phyloP scores from a whole-genome alignment of 2,888 invertebrate species.

The Drosophila barbarae region DNA sequence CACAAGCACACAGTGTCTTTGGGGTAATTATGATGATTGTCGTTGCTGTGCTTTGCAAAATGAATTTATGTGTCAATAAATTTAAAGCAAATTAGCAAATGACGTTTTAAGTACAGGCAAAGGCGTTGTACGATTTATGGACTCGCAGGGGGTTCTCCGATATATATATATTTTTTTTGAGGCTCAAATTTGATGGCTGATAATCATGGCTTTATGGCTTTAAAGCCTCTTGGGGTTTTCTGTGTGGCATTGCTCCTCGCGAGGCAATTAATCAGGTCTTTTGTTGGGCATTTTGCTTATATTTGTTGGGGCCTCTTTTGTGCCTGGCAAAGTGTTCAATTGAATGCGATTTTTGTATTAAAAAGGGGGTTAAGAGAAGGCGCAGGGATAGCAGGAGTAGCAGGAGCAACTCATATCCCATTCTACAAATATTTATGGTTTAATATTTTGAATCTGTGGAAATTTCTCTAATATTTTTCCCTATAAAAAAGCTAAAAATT shows the following conservation, averaged over 20 bases:
- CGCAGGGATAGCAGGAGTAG: background rate
- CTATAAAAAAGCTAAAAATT: background rate
- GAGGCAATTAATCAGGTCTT: constrained; percentile 59
- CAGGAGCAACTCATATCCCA: background rate
- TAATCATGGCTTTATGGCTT: background rate
- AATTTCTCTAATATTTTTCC: too few species aligned
- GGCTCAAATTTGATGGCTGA: constrained; percentile 17
- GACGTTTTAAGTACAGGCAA: constrained; percentile 64
- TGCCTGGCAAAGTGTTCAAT: constrained; percentile 42
- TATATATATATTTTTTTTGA: constrained; percentile 29
- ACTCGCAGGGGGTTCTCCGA: constrained; percentile 33
- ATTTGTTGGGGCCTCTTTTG: constrained; percentile 15
- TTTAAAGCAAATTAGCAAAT: constrained; percentile 71
- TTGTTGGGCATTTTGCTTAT: constrained; percentile 1
- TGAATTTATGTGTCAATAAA: constrained; percentile 75
- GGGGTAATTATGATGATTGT: constrained; percentile 50
- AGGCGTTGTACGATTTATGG: constrained; percentile 63
- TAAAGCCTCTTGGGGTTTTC: background rate
- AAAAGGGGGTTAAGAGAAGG: background rate
- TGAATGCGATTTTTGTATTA: background rate
- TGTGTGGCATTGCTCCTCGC: background rate
- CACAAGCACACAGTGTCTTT: constrained; percentile 22
- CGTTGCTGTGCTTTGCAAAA: constrained; percentile 44
- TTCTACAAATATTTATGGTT: background rate
- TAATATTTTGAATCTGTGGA: too few species aligned